Conservation (phyloP, 2,113 vertebrate species). For the Octodon degus region DNA sequence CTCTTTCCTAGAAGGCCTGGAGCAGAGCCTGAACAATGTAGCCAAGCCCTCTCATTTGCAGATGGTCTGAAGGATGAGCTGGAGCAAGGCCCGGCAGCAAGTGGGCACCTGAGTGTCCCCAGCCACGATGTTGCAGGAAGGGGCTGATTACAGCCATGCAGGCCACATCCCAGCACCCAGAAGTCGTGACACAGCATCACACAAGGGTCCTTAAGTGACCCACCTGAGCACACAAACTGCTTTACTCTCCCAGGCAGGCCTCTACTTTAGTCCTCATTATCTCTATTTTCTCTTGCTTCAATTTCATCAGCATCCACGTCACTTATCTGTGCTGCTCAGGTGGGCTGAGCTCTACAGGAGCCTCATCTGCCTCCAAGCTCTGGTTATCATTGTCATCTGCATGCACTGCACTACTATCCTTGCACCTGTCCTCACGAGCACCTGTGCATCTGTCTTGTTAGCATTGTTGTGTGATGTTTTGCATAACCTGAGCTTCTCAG, state of each 20-base stretch:
- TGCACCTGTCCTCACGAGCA: neutral
- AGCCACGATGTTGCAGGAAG: neutral
- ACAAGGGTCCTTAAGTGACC: neutral
- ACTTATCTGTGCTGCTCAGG: constrained; percentile 21
- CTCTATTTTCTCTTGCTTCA: neutral
- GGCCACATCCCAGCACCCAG: neutral
- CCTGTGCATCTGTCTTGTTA: neutral
- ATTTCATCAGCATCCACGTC: constrained; percentile 7
- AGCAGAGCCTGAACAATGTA: neutral
- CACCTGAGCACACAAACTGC: neutral
- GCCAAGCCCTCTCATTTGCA: neutral
- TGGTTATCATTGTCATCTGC: neutral
- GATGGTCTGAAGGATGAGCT: constrained; percentile 3
- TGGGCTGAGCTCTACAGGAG: neutral
- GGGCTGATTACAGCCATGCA: neutral
- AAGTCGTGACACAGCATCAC: neutral
- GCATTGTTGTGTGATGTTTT: constrained; percentile 57
- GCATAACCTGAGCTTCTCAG: constrained; percentile 20
- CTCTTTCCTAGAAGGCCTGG: neutral
- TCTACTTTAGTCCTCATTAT: constrained; percentile 10
- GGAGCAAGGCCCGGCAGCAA: neutral
- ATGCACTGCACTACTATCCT: neutral
- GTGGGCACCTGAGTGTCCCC: neutral
- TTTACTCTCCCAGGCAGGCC: neutral
- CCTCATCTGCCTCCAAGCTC: neutral